phyloP scores from a whole-genome alignment of 2,113 vertebrate genomes.

The Leptobrachium leishanense region DNA sequence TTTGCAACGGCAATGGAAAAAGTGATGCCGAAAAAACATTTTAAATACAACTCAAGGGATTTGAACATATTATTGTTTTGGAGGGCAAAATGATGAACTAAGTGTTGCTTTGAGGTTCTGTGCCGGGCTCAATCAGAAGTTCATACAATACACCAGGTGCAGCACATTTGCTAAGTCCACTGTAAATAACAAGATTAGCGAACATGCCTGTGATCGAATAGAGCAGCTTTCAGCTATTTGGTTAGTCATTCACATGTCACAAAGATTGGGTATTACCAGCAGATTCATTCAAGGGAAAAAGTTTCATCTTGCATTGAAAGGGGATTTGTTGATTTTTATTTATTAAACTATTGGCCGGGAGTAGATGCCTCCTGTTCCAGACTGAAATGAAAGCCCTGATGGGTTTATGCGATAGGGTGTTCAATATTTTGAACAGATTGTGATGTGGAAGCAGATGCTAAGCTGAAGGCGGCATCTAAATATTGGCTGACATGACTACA shows the following conservation, averaged over 20 bases:
- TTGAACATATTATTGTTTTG: slow-evolving; percentile 12
- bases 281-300: too few relatives aligned
- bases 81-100: slow-evolving; percentile 30
- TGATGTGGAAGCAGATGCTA: too few relatives aligned
- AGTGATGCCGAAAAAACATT: slow-evolving; percentile 44
- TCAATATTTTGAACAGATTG: too few relatives aligned
- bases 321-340: too few relatives aligned
- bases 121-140: background rate
- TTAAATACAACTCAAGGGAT: slow-evolving; percentile 37
- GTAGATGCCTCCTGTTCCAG: too few relatives aligned
- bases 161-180: slow-evolving; percentile 35
- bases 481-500: too few relatives aligned
- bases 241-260: background rate
- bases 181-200: slow-evolving; percentile 41
- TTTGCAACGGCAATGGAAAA: background rate
- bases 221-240: background rate
- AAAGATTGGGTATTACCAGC: background rate
- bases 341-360: too few relatives aligned
- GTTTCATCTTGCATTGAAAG: too few relatives aligned
- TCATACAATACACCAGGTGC: slow-evolving; percentile 23
- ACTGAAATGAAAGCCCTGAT: too few relatives aligned
- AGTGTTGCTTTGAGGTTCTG: slow-evolving; percentile 21
- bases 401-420: too few relatives aligned
- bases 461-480: too few relatives aligned
- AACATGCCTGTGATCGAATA: background rate